Evolutionary conservation across 2,797 vertebrate species (phyloP), one percentile per base, ranked within the genome.

Genomic region (Babyrousa celebensis): DNA sequence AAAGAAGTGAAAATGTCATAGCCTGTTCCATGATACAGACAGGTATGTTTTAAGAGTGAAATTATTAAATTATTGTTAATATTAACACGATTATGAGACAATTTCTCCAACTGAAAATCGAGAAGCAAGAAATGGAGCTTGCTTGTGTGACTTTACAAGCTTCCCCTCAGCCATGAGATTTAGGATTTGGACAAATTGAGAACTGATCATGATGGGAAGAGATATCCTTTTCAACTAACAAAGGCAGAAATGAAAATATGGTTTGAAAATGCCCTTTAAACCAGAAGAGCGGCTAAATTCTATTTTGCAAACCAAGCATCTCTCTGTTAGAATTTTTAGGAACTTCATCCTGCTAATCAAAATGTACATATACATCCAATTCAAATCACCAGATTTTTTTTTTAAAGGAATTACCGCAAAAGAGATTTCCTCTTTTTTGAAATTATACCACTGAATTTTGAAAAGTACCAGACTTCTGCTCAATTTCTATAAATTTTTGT

Each of bases 401-500:
- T 93, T 70, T 56, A 29, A 95, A 72, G 52, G 5, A 86, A 58
- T 40, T 74, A 79, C 52, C 68, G 21, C 32, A 68, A 85, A 87
- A 87, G 56, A 91, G 32, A 3, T 75, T 96, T 87, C 21, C 7
- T 72, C 27, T 93, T 67, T 36, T 83, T n/a, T 96, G 48, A 87
- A 75, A 94, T 89, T 18, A 94, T 11, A 75, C 36, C 29, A 52
- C 67, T n/a, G 54, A 80, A 77, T 77, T 97, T 93, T 87, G 17
- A 67, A 82, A 96, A 77, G 84, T 95, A 85, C 60, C 85, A 92
- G 92, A 94, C 83, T 72, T 83, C 70, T 36, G 63, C 92, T 85
- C 82, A n/a, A 86, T 56, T 92, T 96, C 48, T 94, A 3, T 62
- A 52, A 56, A 70, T 67, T 92, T 62, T 88, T 84, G 25, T 85